phyloP scores from a whole-genome alignment of 2,888 invertebrate species.

The Omphaloscelis lunosa region DNA sequence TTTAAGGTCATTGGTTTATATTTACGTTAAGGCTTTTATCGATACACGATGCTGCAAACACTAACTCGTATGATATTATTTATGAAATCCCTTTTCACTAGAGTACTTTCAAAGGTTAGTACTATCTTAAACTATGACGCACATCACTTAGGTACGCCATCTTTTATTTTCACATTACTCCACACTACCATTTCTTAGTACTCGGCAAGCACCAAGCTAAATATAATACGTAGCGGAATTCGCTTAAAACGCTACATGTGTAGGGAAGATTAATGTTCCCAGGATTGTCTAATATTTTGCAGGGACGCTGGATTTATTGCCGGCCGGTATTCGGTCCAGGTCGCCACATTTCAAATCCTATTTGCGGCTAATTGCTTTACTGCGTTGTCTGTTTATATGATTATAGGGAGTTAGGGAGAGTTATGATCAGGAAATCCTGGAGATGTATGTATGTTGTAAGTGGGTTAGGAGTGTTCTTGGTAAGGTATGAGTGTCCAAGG shows the following conservation, averaged over 20 bases:
- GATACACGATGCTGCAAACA: neutral
- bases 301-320: slow-evolving; percentile 68
- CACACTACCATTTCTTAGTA: slow-evolving; percentile 42
- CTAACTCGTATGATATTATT: neutral
- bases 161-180: slow-evolving; percentile 44
- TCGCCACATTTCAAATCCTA: slow-evolving; percentile 62
- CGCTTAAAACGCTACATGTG: slow-evolving; percentile 61
- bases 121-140: slow-evolving; percentile 31
- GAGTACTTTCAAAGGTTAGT: neutral
- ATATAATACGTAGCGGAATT: slow-evolving; percentile 59
- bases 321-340: slow-evolving; percentile 57
- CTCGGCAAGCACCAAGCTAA: slow-evolving; percentile 55
- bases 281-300: slow-evolving; percentile 74
- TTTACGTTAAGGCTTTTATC: neutral
- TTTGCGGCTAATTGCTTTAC: slow-evolving; percentile 67
- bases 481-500: neutral
- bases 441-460: neutral
- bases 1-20: too few species aligned
- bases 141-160: neutral
- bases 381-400: slow-evolving; percentile 34
- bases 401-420: slow-evolving; percentile 10
- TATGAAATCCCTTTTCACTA: neutral
- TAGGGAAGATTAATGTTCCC: slow-evolving; percentile 69
- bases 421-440: slow-evolving; percentile 33
- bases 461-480: slow-evolving; percentile 36